Evolutionary conservation across 2,888 invertebrate genomes (phyloP).

Genomic region (Sepioteuthis lessoniana): DNA sequence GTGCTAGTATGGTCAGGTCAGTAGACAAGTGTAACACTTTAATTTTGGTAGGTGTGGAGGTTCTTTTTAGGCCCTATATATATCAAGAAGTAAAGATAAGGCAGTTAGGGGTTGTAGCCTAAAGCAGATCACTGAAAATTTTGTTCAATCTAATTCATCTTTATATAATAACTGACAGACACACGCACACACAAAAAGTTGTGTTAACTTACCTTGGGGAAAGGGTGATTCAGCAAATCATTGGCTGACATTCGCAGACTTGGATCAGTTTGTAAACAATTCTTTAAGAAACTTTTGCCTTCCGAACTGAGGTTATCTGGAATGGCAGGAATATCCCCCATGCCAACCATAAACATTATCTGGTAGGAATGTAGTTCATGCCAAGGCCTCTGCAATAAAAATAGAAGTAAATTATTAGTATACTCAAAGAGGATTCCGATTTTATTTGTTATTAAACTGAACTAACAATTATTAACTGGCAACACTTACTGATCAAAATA

Average conservation of each 20-base stretch:
- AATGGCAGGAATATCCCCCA: conserved; percentile 87
- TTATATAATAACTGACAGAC: too few relatives aligned
- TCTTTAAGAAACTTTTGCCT: conserved; percentile 85
- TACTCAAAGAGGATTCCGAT: not conserved
- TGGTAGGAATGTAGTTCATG: conserved; percentile 93
- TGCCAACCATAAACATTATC: conserved; percentile 96
- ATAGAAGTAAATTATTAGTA: not conserved
- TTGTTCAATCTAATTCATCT: not conserved
- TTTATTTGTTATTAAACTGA: too few relatives aligned
- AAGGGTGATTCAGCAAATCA: conserved; percentile 84
- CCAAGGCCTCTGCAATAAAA: conserved; percentile 86
- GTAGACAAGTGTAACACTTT: too few relatives aligned
- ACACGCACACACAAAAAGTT: not conserved
- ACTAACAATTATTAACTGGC: too few relatives aligned
- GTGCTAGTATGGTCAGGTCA: too few relatives aligned
- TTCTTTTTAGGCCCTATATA: too few relatives aligned
- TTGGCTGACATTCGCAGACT: conserved; percentile 83
- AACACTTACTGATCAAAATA: too few relatives aligned
- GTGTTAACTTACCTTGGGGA: conserved; percentile 77
- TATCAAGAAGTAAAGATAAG: too few relatives aligned
- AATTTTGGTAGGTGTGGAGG: too few relatives aligned
- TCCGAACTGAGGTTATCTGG: conserved; percentile 86
- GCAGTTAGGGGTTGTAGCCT: too few relatives aligned
- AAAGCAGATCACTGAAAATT: not conserved
- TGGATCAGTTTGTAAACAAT: conserved; percentile 89